Conservation (phyloP, 2,888 invertebrate genomes). For the Carterocephalus palaemon region DNA sequence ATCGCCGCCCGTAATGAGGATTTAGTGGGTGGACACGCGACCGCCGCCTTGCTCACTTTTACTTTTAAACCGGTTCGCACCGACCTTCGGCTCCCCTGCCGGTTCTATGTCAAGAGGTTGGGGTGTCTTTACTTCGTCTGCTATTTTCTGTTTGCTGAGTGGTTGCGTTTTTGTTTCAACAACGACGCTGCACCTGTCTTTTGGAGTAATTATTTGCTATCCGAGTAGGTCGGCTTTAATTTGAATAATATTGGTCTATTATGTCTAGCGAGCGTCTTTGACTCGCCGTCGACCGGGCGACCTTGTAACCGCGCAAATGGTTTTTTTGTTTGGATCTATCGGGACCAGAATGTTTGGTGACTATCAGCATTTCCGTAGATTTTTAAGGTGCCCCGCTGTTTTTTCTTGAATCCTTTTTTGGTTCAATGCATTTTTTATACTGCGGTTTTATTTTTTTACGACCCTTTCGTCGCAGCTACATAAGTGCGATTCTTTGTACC, state of each 20-base stretch:
- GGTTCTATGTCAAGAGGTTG: constrained; percentile 39
- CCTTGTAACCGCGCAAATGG: constrained; percentile 69
- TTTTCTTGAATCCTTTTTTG: neutral
- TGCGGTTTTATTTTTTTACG: neutral
- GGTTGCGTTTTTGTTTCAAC: neutral
- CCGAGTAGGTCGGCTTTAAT: constrained; percentile 43
- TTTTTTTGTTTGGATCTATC: constrained; percentile 65
- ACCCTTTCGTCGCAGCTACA: constrained; percentile 4
- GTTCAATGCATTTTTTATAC: neutral
- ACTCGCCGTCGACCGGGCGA: constrained; percentile 72
- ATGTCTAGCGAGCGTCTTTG: constrained; percentile 73
- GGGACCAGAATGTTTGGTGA: constrained; percentile 45
- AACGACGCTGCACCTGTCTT: constrained; percentile 13
- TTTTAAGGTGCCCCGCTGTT: constrained; percentile 31
- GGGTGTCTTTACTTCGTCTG: constrained; percentile 1
- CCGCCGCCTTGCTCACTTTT: constrained; percentile 63
- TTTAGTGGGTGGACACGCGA: constrained; percentile 74
- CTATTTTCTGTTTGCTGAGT: neutral
- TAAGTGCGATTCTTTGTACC: constrained; percentile 8
- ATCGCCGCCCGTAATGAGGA: constrained; percentile 68
- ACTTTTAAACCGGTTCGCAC: constrained; percentile 70
- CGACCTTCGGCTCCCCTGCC: constrained; percentile 54
- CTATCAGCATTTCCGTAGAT: neutral
- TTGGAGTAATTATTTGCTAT: constrained; percentile 32
- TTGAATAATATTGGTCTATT: constrained; percentile 45